Base-by-base conservation (phyloP, 2,888 invertebrate species). In the Alloscopus bannaensis region DNA sequence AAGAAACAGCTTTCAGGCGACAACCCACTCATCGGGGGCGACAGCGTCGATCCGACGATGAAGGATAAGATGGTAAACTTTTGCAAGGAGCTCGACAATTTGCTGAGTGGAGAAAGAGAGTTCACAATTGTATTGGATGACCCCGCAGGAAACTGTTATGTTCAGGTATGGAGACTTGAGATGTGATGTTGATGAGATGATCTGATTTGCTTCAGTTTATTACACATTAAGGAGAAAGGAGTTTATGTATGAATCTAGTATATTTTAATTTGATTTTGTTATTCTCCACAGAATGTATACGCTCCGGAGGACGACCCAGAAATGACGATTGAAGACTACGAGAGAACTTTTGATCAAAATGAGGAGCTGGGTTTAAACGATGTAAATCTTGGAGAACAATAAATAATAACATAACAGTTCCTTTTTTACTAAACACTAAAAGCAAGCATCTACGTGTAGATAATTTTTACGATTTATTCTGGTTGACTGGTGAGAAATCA, bases 101-200 rank as follows among this genome's bases (percentile, higher is more conserved):
- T 95, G 13, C 87, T 95, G 22, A 89, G 90, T 0, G 91, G 93
- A 0, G 89, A 92, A 85, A 88, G 89, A 11, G 86, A 90, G 3
- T 90, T 94, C 0, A 96, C 96, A 0, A 84, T 99, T 1, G 88
- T 98, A 2, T 89, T 99, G 82, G 96, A 99, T 88, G 99, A 99
- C 90, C 97, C 99, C 1, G 96, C 98, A 8, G 99, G 99, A 0
- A 99, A 99, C 89, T 98, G 97, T 83, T 99, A 98, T 88, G 91
- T 99, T 52, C 95, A 96, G 90, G 91, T 91, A 86, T 80, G 71
- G 24, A 36, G 6, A 36, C 13, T 36, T 36, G 36, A 36, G 36
- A 36, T 36, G 6, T 36, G 6, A 6, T 36, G 36, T 36, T 6
- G 36, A 8, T 8, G 36, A 8, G 6, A 36, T 36, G 36, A 36